Evolutionary conservation across 2,888 invertebrate species (phyloP).

Genomic region (Andrena camellia): DNA sequence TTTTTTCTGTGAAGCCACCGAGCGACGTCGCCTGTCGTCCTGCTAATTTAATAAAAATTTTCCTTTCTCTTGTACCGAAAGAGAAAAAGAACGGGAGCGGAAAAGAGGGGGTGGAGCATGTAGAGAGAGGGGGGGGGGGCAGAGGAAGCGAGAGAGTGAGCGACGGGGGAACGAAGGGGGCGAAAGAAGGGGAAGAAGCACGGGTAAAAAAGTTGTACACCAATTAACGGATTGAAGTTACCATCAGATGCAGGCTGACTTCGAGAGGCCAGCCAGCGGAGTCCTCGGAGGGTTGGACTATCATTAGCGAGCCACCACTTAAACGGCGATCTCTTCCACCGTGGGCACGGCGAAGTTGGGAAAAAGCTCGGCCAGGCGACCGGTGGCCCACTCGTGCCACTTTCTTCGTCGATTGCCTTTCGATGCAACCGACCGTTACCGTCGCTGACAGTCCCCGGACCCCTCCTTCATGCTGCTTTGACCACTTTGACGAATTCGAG

Average conservation of each 20-base stretch:
- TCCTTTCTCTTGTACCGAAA: constrained; percentile 40
- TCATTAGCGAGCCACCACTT: constrained; percentile 77
- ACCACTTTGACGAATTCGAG: constrained; percentile 39
- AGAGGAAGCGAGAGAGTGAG: constrained; percentile 3
- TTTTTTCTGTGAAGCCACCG: constrained; percentile 64
- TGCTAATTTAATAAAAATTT: constrained; percentile 75
- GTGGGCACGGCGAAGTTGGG: constrained; percentile 64
- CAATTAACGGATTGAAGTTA: constrained; percentile 83
- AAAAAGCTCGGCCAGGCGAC: constrained; percentile 62
- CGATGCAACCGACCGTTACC: constrained; percentile 58
- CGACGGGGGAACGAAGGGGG: constrained; percentile 14
- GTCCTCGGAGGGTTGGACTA: constrained; percentile 74
- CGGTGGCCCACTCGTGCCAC: constrained; percentile 68
- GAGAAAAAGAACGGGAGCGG: constrained; percentile 31
- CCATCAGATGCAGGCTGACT: constrained; percentile 78
- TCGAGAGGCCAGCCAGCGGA: constrained; percentile 73
- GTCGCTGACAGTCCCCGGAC: constrained; percentile 35
- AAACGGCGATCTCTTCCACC: constrained; percentile 65
- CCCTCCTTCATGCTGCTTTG: constrained; percentile 23
- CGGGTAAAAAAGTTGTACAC: constrained; percentile 78
- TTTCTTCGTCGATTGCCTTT: constrained; percentile 72
- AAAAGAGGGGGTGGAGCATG: constrained; percentile 1
- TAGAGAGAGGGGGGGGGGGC: constrained; percentile 3
- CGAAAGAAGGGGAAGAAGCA: constrained; percentile 46
- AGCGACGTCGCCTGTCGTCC: constrained; percentile 59